phyloP scores from a whole-genome alignment of 2,113 vertebrate species.

The Marmota monax region DNA sequence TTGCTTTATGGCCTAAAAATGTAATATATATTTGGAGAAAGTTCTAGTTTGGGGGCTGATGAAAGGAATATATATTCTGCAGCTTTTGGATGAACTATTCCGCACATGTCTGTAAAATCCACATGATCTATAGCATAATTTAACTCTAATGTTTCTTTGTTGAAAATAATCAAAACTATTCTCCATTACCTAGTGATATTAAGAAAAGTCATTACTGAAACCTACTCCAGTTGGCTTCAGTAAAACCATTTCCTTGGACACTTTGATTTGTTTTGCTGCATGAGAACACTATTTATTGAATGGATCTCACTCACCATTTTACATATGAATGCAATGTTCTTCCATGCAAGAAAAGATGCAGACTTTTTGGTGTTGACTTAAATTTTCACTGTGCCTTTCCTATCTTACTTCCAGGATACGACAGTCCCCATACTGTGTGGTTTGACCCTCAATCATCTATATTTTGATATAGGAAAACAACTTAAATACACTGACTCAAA shows the following conservation, averaged over 20 bases:
- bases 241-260: not conserved
- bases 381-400: not conserved
- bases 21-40: no score
- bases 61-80: no score
- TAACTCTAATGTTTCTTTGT: no score
- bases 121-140: no score
- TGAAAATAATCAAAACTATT: not conserved
- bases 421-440: not conserved
- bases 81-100: no score
- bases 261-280: not conserved
- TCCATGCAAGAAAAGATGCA: not conserved
- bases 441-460: not conserved
- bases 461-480: constrained; percentile 2
- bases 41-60: no score
- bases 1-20: no score
- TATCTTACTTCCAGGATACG: not conserved
- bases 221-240: not conserved
- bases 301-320: not conserved
- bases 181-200: not conserved
- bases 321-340: not conserved
- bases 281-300: constrained; percentile 5
- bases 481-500: not conserved
- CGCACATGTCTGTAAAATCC: no score
- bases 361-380: not conserved
- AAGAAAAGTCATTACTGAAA: not conserved